Percentiles rank a stretch among this genome's conserved stretches.
phyloP scores from a whole-genome alignment of 2,113 vertebrate species.

The Gasterosteus nipponicus region DNA sequence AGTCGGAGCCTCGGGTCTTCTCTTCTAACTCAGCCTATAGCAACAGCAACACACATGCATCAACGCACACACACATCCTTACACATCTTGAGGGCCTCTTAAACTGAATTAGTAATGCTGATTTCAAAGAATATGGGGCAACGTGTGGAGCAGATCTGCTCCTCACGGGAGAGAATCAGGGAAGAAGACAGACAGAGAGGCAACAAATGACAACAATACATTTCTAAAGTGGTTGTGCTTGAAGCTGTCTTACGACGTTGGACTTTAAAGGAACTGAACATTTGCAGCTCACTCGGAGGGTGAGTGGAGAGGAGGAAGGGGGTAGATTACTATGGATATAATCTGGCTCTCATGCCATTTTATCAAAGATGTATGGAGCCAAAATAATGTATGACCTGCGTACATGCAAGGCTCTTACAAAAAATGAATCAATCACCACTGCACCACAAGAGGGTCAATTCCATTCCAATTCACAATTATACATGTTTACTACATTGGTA shows the following conservation, averaged over 20 bases:
- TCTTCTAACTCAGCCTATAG: background rate
- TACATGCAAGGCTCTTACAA: background rate
- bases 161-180: slow-evolving; percentile 4
- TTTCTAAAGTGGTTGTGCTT: background rate
- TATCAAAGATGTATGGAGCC: background rate
- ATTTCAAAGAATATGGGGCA: slow-evolving; percentile 56
- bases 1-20: slow-evolving; percentile 17
- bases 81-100: slow-evolving; percentile 37
- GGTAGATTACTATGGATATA: slow-evolving; percentile 15
- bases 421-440: too few relatives aligned
- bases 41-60: background rate
- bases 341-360: slow-evolving; percentile 4
- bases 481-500: too few relatives aligned
- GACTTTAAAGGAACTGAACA: background rate
- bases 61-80: background rate
- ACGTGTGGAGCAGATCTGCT: slow-evolving; percentile 2
- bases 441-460: too few relatives aligned
- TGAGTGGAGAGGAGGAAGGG: background rate
- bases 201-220: slow-evolving; percentile 11
- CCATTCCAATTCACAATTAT: too few relatives aligned
- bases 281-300: background rate
- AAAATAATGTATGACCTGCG: background rate
- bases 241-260: slow-evolving; percentile 17
- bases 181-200: slow-evolving; percentile 7
- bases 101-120: slow-evolving; percentile 61